Percentiles rank a stretch among this genome's conserved stretches.
Conservation (phyloP, 53 echinoderm and acorn worm genomes). For the Crossaster papposus region DNA sequence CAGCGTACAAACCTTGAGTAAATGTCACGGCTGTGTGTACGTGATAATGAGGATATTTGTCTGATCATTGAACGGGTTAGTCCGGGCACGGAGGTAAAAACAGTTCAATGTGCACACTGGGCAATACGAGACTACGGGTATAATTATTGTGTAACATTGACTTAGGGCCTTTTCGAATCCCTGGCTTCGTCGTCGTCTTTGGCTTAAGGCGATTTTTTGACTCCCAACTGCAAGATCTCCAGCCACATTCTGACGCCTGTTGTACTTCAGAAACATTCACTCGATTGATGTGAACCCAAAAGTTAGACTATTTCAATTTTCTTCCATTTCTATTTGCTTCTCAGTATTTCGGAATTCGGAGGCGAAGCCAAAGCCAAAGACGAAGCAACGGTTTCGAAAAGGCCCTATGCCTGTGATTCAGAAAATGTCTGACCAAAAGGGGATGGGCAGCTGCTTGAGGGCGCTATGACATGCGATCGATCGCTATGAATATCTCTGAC, state of each 20-base stretch:
- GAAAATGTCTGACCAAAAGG: not conserved
- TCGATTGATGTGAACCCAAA: too few relatives aligned
- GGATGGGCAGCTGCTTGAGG: not conserved
- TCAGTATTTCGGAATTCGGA: too few relatives aligned
- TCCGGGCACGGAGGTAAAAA: not conserved
- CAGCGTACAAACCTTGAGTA: constrained; percentile 14
- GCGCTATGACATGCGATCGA: not conserved
- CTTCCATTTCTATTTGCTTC: too few relatives aligned
- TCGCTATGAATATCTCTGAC: not conserved
- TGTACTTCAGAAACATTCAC: too few relatives aligned
- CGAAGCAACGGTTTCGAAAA: too few relatives aligned
- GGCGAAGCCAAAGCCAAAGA: too few relatives aligned
- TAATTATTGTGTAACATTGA: not conserved
- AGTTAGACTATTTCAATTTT: too few relatives aligned
- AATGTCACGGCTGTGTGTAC: constrained; percentile 43
- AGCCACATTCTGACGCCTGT: too few relatives aligned
- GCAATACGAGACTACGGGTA: not conserved
- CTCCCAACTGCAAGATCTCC: too few relatives aligned
- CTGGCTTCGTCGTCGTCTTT: too few relatives aligned
- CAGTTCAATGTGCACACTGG: not conserved
- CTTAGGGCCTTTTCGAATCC: too few relatives aligned
- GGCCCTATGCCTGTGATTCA: not conserved
- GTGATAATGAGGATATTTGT: not conserved
- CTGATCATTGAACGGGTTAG: constrained; percentile 12
- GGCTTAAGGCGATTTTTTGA: too few relatives aligned